Percentiles rank a stretch among this genome's conserved stretches.
phyloP scores from a whole-genome alignment of 2,888 invertebrate genomes.

The Emmelina monodactyla region DNA sequence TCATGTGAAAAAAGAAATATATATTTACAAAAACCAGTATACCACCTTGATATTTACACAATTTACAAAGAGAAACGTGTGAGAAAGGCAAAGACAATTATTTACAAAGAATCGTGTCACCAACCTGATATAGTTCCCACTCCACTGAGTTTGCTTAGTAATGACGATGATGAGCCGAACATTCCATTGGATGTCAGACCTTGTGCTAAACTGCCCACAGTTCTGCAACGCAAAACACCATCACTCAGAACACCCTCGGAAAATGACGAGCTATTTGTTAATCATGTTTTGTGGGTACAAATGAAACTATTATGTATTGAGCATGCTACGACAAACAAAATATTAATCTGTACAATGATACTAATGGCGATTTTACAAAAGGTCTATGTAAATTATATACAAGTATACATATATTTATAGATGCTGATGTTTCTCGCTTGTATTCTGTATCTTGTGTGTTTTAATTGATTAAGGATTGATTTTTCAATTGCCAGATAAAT shows the following conservation, averaged over 20 bases:
- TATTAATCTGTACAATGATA: not conserved
- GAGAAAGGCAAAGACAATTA: too few species aligned
- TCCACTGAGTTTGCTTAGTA: conserved; percentile 61
- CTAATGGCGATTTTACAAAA: not conserved
- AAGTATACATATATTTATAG: too few species aligned
- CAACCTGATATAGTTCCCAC: conserved; percentile 59
- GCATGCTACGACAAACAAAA: not conserved
- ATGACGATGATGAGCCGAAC: conserved; percentile 79
- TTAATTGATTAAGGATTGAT: too few species aligned
- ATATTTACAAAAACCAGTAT: too few species aligned
- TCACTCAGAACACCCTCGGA: conserved; percentile 22
- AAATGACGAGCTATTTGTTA: not conserved
- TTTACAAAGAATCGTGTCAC: too few species aligned
- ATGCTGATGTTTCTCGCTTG: too few species aligned
- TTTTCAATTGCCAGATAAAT: too few species aligned
- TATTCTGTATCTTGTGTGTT: too few species aligned
- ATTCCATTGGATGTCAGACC: conserved; percentile 74
- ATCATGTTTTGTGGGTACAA: too few species aligned
- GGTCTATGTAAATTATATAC: conserved; percentile 1
- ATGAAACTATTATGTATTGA: not conserved
- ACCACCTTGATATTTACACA: conserved; percentile 10
- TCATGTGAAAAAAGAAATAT: too few species aligned
- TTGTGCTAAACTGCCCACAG: conserved; percentile 61
- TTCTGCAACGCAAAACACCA: conserved; percentile 46
- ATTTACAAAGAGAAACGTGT: too few species aligned